Evolutionary conservation across 2,888 invertebrate genomes (phyloP), one percentile per base, ranked within the genome.

Genomic region (Chaetogeoica ovagalla): DNA sequence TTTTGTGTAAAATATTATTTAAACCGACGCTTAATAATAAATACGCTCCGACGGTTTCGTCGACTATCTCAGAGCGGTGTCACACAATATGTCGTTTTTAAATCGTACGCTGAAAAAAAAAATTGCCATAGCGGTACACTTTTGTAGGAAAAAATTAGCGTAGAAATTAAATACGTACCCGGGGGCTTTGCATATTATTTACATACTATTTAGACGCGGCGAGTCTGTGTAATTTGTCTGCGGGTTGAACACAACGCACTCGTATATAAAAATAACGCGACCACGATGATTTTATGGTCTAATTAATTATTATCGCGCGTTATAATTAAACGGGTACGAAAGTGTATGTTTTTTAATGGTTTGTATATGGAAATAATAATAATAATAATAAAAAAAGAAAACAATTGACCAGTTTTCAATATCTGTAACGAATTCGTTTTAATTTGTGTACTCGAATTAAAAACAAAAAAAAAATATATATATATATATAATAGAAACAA

Each of bases 201-300:
- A 9, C 9, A 43, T 43, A 43, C n/a, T 8, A 15, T 55, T 37
- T 55, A 55, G 52, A 43, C 43, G 15, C 21, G 43, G 75, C 66
- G 59, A 30, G 30, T 48, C 75, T 48, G 75, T 4, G 4, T 68
- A 76, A 68, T 59, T 74, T n/a, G n/a, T 68, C n/a, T 68, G 66
- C 66, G 68, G 66, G 59, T n/a, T 15, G 30, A 23, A 23, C 70
- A 13, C 48, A 48, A 23, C 70, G 48, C 48, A 48, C 48, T 48
- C 48, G 13, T 48, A 57, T 19, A 55, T 55, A 55, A 55, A 39
- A 39, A n/a, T 59, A 59, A 57, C n/a, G n/a, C n/a, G n/a, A 57
- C 43, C 59, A 15, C 1, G 75, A 68, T 68, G 13, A 59, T 76
- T 76, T 76, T 76, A 59, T 76, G 75, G 66, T 76, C 75, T 76